Conservation (phyloP, 53 echinoderm and acorn worm species). For the Paracentrotus lividus region DNA sequence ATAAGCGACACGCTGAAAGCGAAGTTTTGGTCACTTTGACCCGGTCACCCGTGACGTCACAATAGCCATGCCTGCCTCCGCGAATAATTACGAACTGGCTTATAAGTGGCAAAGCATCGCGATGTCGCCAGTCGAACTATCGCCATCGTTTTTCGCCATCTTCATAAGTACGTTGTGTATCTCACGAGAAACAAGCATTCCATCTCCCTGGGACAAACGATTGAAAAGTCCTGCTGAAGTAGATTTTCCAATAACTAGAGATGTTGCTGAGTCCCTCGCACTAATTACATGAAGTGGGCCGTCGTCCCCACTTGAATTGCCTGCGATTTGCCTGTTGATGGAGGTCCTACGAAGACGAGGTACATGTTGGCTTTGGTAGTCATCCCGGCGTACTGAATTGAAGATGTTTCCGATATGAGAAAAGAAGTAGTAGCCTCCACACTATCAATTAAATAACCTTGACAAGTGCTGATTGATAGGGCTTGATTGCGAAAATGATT, state of each 20-base stretch:
- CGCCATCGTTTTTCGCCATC: conserved; percentile 40
- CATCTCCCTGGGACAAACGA: neutral
- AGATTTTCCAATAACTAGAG: conserved; percentile 1
- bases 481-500: conserved; percentile 40
- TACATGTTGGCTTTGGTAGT: conserved; percentile 48
- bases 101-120: conserved; percentile 45
- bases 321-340: conserved; percentile 69
- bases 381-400: neutral
- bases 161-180: conserved; percentile 39
- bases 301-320: conserved; percentile 54
- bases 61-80: no score
- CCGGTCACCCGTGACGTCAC: no score
- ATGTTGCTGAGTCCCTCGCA: no score
- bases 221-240: conserved; percentile 34
- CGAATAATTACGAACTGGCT: no score
- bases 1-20: no score
- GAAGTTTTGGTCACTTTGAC: no score
- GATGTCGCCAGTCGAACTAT: conserved; percentile 47
- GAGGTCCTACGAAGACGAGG: conserved; percentile 63
- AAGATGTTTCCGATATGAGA: conserved; percentile 27
- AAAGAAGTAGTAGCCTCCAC: neutral
- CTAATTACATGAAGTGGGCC: no score
- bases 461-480: conserved; percentile 3
- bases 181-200: conserved; percentile 40
- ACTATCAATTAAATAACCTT: conserved; percentile 31